These are phyloP conservation scores for Sebastes steindachneri DNA, from an alignment of 2,797 vertebrate species.

Conservation along the genomic window DNA sequence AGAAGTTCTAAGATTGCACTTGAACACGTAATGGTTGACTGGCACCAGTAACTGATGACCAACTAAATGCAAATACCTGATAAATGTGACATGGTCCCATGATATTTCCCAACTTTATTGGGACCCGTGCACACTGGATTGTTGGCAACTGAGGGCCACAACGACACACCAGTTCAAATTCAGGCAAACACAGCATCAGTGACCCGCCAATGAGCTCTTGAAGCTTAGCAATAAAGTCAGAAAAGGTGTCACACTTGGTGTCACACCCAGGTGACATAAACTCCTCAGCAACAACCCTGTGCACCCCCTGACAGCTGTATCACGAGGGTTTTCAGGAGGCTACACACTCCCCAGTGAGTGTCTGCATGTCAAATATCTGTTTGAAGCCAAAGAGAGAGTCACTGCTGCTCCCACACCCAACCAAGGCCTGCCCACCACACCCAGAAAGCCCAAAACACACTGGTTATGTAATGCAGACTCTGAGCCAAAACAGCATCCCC, in stretches of 20 bases:
- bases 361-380: conserved; percentile 22
- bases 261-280: conserved; percentile 23
- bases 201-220: background rate
- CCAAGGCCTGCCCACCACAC: conserved; percentile 42
- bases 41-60: background rate
- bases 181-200: background rate
- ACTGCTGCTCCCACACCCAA: conserved; percentile 1
- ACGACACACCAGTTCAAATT: background rate
- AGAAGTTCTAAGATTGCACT: background rate
- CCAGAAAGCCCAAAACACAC: conserved; percentile 40
- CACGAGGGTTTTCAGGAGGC: background rate
- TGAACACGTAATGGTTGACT: background rate
- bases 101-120: background rate
- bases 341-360: background rate
- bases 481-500: conserved; percentile 53
- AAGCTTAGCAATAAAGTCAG: background rate
- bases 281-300: background rate
- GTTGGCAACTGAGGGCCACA: background rate
- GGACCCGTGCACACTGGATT: background rate
- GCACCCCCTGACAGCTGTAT: background rate
- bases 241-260: conserved; percentile 31
- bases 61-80: background rate
- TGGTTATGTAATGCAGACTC: conserved; percentile 48
- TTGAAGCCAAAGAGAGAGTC: conserved; percentile 11
- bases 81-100: background rate